Conservation (phyloP, 2,888 invertebrate species). For the Hypena proboscidalis region DNA sequence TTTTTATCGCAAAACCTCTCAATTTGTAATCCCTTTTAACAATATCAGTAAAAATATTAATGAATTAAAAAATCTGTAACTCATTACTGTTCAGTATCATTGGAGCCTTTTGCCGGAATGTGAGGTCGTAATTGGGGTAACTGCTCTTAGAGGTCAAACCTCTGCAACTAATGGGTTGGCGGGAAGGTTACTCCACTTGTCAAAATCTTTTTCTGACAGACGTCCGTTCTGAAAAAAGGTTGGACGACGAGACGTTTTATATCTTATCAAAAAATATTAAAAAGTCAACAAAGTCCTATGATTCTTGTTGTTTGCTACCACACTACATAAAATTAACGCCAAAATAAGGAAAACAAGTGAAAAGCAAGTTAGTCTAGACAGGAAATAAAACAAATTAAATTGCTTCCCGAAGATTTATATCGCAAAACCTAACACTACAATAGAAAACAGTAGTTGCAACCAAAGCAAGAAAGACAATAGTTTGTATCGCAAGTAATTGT, state of each 20-base stretch:
- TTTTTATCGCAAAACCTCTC: no score
- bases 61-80: not conserved
- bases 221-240: not conserved
- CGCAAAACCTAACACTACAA: no score
- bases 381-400: no score
- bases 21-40: no score
- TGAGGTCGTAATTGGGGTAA: constrained; percentile 12
- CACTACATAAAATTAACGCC: not conserved
- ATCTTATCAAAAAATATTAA: no score
- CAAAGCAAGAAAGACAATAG: constrained; percentile 11
- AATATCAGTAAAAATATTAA: not conserved
- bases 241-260: no score
- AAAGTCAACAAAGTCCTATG: no score
- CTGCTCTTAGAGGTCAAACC: constrained; percentile 12
- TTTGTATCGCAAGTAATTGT: constrained; percentile 32
- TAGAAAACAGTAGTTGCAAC: not conserved
- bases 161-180: constrained; percentile 17
- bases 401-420: no score
- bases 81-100: constrained; percentile 9
- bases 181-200: constrained; percentile 10
- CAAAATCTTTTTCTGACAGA: constrained; percentile 9
- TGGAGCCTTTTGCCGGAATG: constrained; percentile 6
- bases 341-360: no score
- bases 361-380: no score
- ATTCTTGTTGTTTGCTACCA: no score